Percentiles rank a stretch among this genome's conserved stretches.
Evolutionary conservation across 1,140 invertebrate species (phyloP).

Genomic region (Euura lappo): DNA sequence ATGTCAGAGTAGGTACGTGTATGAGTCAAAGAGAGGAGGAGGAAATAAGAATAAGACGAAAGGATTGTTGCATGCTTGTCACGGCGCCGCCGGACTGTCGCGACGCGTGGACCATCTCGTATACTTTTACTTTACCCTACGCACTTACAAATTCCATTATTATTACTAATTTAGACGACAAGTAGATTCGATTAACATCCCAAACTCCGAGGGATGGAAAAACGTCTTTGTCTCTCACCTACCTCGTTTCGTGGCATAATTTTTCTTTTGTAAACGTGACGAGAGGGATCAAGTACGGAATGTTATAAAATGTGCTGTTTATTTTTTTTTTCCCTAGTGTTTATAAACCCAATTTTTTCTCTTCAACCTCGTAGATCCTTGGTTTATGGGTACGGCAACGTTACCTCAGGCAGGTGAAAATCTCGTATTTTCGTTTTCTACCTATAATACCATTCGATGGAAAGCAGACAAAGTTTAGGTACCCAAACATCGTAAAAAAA

Average conservation of each 20-base stretch:
- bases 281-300: too few relatives aligned
- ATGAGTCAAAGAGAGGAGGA: background rate
- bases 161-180: background rate
- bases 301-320: too few relatives aligned
- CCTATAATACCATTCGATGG: background rate
- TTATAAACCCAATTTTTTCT: background rate
- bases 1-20: too few relatives aligned
- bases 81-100: conserved; percentile 17
- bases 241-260: too few relatives aligned
- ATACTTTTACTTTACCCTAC: background rate
- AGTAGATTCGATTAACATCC: background rate
- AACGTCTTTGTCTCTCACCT: too few relatives aligned
- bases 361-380: background rate
- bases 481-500: conserved; percentile 55
- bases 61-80: conserved; percentile 19
- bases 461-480: conserved; percentile 26
- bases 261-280: too few relatives aligned
- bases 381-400: background rate
- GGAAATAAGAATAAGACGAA: conserved; percentile 7
- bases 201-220: background rate
- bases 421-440: background rate
- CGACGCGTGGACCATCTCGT: conserved; percentile 15
- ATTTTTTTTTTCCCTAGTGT: background rate
- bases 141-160: conserved; percentile 21
- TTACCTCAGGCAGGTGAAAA: background rate